phyloP scores from a whole-genome alignment of 2,888 invertebrate genomes.

The Thalpophila matura region DNA sequence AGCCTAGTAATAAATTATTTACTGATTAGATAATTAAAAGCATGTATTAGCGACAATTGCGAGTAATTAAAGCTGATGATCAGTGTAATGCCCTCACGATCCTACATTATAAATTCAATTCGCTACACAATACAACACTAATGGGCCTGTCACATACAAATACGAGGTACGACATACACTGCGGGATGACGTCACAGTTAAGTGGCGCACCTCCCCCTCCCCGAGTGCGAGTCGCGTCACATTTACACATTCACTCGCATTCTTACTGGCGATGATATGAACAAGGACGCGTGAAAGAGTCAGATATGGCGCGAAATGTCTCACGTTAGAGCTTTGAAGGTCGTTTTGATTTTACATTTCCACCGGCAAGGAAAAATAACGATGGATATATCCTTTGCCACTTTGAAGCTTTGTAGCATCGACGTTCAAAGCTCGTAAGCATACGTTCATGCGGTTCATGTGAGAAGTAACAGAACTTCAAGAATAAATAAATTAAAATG shows the following conservation, averaged over 20 bases:
- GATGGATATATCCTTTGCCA: not conserved
- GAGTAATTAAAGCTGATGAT: too few relatives aligned
- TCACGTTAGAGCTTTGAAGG: not conserved
- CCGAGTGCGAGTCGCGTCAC: not conserved
- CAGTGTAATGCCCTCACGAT: not conserved
- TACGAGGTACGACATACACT: not conserved
- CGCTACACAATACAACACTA: not conserved
- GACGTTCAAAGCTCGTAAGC: not conserved
- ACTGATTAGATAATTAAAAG: too few relatives aligned
- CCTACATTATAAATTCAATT: conserved; percentile 1
- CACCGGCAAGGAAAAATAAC: not conserved
- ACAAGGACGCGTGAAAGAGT: conserved; percentile 10
- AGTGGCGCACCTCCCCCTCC: not conserved
- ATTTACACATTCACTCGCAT: conserved; percentile 26
- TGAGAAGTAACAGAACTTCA: not conserved
- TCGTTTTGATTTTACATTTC: not conserved
- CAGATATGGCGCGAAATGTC: conserved; percentile 2
- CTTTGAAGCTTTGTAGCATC: not conserved
- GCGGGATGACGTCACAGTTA: conserved; percentile 14
- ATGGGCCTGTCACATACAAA: not conserved
- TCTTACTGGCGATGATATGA: not conserved
- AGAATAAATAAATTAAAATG: not conserved
- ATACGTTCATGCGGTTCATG: not conserved
- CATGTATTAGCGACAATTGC: too few relatives aligned
- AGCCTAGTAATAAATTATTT: too few relatives aligned